Conservation (phyloP, 2,888 invertebrate genomes). For the Barypeithes pellucidus region DNA sequence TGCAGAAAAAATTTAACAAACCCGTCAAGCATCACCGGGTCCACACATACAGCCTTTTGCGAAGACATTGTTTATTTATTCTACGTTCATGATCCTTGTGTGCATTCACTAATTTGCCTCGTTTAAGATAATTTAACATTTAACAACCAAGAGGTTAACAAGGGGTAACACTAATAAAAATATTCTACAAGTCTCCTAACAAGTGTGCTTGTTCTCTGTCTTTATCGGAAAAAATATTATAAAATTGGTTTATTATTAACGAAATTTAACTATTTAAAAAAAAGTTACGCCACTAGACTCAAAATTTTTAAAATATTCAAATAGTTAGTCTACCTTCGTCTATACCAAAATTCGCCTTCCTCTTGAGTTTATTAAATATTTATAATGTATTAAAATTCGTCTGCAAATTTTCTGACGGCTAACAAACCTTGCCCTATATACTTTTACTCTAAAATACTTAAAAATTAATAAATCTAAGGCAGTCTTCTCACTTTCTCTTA, state of each 20-base stretch:
- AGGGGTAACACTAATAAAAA: not conserved
- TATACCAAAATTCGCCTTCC: no score
- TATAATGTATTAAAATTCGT: slow-evolving; percentile 3
- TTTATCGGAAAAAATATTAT: no score
- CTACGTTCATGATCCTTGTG: not conserved
- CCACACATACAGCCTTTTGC: no score
- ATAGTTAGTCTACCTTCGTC: no score
- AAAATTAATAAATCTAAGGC: not conserved
- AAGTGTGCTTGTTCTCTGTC: not conserved
- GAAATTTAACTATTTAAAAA: no score
- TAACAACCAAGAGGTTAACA: not conserved
- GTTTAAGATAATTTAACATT: not conserved
- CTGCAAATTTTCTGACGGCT: not conserved
- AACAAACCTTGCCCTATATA: not conserved
- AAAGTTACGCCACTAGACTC: no score
- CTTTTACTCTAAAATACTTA: not conserved
- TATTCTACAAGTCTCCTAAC: not conserved
- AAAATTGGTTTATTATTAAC: no score
- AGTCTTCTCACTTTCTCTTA: not conserved
- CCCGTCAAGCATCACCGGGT: no score
- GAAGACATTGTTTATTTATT: not conserved
- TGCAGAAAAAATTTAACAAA: no score
- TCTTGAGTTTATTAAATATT: not conserved
- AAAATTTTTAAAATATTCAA: no score
- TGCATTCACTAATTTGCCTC: not conserved